Evolutionary conservation across 30 jellyfish, hydroid and myxozoan genomes (phyloP).

Genomic region (Cassiopea xamachana): DNA sequence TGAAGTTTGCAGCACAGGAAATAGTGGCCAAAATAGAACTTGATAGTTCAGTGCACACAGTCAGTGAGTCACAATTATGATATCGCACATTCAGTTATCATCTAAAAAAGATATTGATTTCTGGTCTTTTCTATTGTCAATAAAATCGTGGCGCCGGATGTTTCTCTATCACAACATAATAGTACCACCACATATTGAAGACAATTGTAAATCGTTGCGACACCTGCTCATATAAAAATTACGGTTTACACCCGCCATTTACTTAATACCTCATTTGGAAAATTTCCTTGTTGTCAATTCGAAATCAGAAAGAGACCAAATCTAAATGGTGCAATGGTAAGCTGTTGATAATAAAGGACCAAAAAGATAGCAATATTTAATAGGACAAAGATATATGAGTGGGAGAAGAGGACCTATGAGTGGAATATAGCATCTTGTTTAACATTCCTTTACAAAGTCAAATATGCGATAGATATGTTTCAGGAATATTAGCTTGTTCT

Average conservation of each 20-base stretch:
- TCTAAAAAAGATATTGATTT: background rate
- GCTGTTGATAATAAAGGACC: too few relatives aligned
- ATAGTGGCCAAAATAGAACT: background rate
- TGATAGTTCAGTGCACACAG: background rate
- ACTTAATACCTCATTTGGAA: background rate
- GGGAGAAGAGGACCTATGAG: too few relatives aligned
- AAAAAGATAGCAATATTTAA: too few relatives aligned
- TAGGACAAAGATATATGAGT: too few relatives aligned
- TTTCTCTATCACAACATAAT: constrained; percentile 41
- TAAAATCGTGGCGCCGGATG: constrained; percentile 78
- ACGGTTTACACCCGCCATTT: background rate
- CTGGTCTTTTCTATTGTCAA: constrained; percentile 1
- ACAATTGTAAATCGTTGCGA: background rate
- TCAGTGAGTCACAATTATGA: background rate
- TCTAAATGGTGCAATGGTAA: background rate
- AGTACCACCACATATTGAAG: constrained; percentile 21
- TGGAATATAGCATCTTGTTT: too few relatives aligned
- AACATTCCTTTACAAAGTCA: too few relatives aligned
- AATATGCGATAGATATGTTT: too few relatives aligned
- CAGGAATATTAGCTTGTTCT: too few relatives aligned
- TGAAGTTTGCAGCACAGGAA: background rate
- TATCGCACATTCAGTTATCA: background rate
- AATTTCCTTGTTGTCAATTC: background rate
- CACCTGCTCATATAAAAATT: constrained; percentile 39
- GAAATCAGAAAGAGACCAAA: background rate